Evolutionary conservation across 1,140 invertebrate species (phyloP), one percentile per base, ranked within the genome.

Genomic region (Brachionus manjavacas): DNA sequence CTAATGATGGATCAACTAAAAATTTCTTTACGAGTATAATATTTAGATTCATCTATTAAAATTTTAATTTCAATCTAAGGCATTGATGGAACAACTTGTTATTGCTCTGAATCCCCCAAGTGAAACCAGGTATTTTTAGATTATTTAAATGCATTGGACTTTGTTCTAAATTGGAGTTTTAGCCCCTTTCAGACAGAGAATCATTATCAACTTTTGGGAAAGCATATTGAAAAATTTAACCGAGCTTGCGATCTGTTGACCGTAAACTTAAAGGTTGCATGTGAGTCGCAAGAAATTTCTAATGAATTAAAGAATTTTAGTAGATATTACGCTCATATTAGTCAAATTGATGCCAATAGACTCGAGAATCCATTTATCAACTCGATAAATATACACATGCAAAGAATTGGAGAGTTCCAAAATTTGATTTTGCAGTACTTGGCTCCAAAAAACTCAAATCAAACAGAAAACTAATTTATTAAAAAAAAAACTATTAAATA

Each of bases 211-310:
- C 23, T 64, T 23, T 68, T 81, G 12, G 79, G 79, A 25, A 81
- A 81, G 52, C n/a, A 60, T 11, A 46, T 81, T 23, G 79, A 81
- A 46, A 81, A 81, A 20, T 81, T 81, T n/a, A 64, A 81, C n/a
- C 49, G 79, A 64, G 20, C 41, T 11, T 81, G 79, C 25, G 79
- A 81, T 35, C 25, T 81, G 0, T 43, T 81, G 9, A 35, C 28
- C 8, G 79, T 81, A 14, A 81, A 81, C 39, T 46, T 81, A 16
- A 25, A 55, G 16, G 49, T 81, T 2, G 79, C 79, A 14, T 81
- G 79, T 81, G 79, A 81, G 31, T 23, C 79, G 7, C 79, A 81
- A 46, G 25, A 23, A 64, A 81, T 81, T 20, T 64, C 79, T 0
- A 81, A 64, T 25, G 79, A 81, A 11, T 20, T 81, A 3, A 81